Conservation (phyloP, 2,113 vertebrate species). For the Xiphophorus maculatus region DNA sequence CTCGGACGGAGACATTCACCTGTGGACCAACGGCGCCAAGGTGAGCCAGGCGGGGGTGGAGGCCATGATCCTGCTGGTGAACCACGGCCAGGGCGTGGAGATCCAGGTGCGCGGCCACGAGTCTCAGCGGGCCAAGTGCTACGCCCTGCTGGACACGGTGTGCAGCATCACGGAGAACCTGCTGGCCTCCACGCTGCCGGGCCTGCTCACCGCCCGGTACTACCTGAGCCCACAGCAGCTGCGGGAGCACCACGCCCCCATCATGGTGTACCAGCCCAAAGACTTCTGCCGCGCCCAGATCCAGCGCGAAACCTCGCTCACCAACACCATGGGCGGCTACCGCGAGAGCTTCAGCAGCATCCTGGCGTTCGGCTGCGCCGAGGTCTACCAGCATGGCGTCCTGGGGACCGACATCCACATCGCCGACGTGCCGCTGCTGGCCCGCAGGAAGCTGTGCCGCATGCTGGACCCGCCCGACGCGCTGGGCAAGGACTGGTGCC, state of each 20-base stretch:
- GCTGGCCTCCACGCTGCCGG: conserved; percentile 90
- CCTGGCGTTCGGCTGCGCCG: conserved; percentile 90
- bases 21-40: conserved; percentile 94
- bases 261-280: conserved; percentile 98
- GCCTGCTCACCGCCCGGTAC: conserved; percentile 90
- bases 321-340: conserved; percentile 98
- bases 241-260: conserved; percentile 90
- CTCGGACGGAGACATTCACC: conserved; percentile 82
- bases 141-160: conserved; percentile 90
- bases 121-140: conserved; percentile 89
- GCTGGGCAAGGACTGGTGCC: conserved; percentile 98
- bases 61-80: conserved; percentile 93
- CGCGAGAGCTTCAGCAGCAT: conserved; percentile 96
- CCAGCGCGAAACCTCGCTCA: conserved; percentile 88
- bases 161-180: conserved; percentile 94
- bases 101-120: conserved; percentile 92
- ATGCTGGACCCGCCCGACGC: conserved; percentile 95
- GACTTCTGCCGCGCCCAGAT: conserved; percentile 94
- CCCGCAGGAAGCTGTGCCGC: conserved; percentile 90
- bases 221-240: conserved; percentile 98
- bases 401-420: conserved; percentile 90
- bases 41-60: conserved; percentile 87
- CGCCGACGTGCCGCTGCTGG: conserved; percentile 88
- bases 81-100: conserved; percentile 97
- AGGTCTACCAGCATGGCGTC: conserved; percentile 89